Base-by-base conservation (phyloP, 2,888 invertebrate species). In the Muschampia plurimacula region DNA sequence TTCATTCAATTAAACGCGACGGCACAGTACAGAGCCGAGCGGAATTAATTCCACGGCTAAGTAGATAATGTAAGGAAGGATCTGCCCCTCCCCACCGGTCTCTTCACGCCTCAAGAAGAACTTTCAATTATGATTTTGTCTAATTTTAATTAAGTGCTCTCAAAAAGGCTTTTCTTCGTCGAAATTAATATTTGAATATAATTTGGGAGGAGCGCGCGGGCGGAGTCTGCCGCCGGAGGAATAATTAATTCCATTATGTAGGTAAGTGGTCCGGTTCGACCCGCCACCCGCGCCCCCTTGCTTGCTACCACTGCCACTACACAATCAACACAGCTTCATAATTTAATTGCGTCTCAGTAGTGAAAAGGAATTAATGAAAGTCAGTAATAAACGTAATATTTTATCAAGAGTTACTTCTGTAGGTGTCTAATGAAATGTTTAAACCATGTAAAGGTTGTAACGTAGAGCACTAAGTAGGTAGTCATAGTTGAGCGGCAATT, bases 151-250 rank as follows among this genome's bases (percentile, higher is more conserved):
- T 93, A 94, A 93, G 93, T 92, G 92, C 90, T 93, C 92, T 93
- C 92, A 89, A 92, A 92, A 92, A 93, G 92, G 92, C 92, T 91
- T 93, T 93, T 90, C 93, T 91, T 88, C 90, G 89, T 87, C 88
- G 90, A 93, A 94, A 94, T 95, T 95, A 94, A 93, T 94, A 95
- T 94, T 95, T 93, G 92, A 93, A 93, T 93, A 93, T 93, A 94
- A 94, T 93, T 94, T 93, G 86, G 92, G 94, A 86, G 89, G 93
- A 89, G 86, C 94, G 90, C 86, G 92, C 91, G 85, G 94, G 91
- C 91, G 91, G 90, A 94, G 90, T 92, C 95, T 92, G 92, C 94
- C 84, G 95, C 88, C 85, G 91, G 88, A 90, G 83, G 89, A 93
- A 92, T 93, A 93, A 94, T 93, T 93, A 93, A 93, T 93, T 93